phyloP scores from a whole-genome alignment of 2,888 invertebrate species.

The Melieria omissa region DNA sequence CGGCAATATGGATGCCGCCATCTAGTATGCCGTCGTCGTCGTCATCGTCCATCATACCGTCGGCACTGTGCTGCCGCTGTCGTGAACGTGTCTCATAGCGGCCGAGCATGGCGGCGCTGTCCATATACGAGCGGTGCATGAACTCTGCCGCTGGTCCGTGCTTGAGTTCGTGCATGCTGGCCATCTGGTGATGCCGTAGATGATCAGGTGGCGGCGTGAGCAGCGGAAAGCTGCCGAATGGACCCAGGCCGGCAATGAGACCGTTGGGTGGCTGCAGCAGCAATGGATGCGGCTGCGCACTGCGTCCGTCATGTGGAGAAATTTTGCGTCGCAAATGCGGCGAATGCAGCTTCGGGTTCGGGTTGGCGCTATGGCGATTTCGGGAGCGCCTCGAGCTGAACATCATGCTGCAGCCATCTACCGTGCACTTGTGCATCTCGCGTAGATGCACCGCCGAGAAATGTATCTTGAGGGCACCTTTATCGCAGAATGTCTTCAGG shows the following conservation, averaged over 20 bases:
- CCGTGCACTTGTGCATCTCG: constrained; percentile 99
- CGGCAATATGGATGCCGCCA: constrained; percentile 57
- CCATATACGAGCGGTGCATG: constrained; percentile 67
- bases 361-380: constrained; percentile 97
- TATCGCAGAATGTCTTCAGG: constrained; percentile 99
- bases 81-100: constrained; percentile 67
- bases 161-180: constrained; percentile 75
- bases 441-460: constrained; percentile 98
- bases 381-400: constrained; percentile 96
- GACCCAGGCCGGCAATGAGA: constrained; percentile 72
- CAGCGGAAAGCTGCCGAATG: constrained; percentile 83
- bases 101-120: constrained; percentile 68
- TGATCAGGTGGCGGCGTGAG: constrained; percentile 72
- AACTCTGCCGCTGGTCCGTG: constrained; percentile 73
- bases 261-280: constrained; percentile 76
- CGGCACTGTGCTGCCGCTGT: constrained; percentile 65
- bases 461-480: constrained; percentile 98
- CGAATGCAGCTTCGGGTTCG: constrained; percentile 97
- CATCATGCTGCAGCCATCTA: constrained; percentile 99
- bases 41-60: constrained; percentile 62
- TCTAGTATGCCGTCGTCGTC: constrained; percentile 64
- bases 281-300: constrained; percentile 86
- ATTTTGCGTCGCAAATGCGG: constrained; percentile 94
- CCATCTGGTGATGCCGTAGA: constrained; percentile 61
- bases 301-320: constrained; percentile 92